Base-by-base conservation (phyloP, 2,888 invertebrate species). In the Drosophila aldrichi region DNA sequence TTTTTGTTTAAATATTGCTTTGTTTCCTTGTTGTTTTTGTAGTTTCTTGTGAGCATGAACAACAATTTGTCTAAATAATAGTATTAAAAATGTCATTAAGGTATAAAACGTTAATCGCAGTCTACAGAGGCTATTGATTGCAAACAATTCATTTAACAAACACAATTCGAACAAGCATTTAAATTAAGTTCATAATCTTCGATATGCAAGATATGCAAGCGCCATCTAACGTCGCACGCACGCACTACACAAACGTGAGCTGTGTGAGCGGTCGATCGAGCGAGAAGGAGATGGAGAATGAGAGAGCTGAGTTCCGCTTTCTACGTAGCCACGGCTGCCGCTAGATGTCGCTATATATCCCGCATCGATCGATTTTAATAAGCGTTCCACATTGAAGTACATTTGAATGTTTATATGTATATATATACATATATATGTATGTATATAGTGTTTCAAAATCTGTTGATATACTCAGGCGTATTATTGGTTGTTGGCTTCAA, bases 21-120 rank as follows among this genome's bases (percentile, higher is more conserved):
- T 44, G 20, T 20, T 61, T 49, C 43, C 16, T 54, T n/a, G 12
- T 38, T 29, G 48, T 43, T 40, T 16, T 29, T 54, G 5, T 6
- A 12, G 38, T 32, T 22, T 14, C 3, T 40, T 64, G 70, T 76
- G 79, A 76, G 73, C 65, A 62, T 72, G 63, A 81, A 73, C 77
- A 84, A 81, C 81, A 82, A 82, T 82, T 79, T 61, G 56, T 69
- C 82, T 82, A 81, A 84, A 81, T 77, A 66, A 79, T 81, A 73
- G 46, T 58, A 57, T 52, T 54, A 60, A 63, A 54, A n/a, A 2
- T 58, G 65, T 54, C 49, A 58, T 57, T 54, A 49, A 62, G 16
- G 18, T 52, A 38, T 52, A 20, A 49, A 70, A 55, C 55, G 60
- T 59, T 48, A 52, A 52, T 58, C 49, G 51, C 36, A 44, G 34